A percentile compares a stretch with the other conserved stretches of the same genome.
phyloP scores from a whole-genome alignment of 2,888 invertebrate species.

The Syritta pipiens region DNA sequence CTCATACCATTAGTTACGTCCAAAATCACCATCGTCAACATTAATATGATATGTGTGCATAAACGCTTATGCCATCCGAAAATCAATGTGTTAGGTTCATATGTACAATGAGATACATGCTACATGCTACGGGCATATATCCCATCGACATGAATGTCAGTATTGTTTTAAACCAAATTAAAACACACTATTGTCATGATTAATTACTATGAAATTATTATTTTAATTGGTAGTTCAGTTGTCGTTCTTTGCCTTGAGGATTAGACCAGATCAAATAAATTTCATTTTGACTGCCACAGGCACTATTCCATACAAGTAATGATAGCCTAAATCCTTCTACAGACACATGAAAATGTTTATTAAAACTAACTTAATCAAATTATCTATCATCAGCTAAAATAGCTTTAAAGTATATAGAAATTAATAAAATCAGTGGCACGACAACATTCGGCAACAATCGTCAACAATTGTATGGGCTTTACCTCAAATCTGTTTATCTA shows the following conservation, averaged over 20 bases:
- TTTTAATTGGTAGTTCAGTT: conserved; percentile 27
- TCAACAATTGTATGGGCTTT: no score
- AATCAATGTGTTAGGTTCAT: conserved; percentile 30
- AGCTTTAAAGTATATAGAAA: no score
- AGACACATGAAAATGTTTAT: no score
- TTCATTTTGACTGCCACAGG: neutral
- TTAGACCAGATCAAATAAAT: conserved; percentile 8
- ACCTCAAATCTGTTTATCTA: no score
- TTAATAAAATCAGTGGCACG: no score
- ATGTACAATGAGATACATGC: conserved; percentile 21
- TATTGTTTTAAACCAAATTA: conserved; percentile 35
- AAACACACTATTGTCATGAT: conserved; percentile 35
- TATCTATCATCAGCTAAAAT: no score
- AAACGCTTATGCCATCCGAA: conserved; percentile 24
- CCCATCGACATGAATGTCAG: conserved; percentile 7
- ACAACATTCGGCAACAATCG: no score
- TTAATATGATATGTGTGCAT: conserved; percentile 28
- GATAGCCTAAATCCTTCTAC: neutral
- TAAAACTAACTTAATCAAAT: no score
- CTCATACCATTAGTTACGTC: conserved; percentile 22
- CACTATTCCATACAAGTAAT: neutral
- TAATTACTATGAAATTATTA: conserved; percentile 38
- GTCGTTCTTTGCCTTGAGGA: conserved; percentile 23
- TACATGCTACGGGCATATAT: conserved; percentile 17
- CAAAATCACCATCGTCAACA: conserved; percentile 32